phyloP scores from a whole-genome alignment of 2,797 vertebrate genomes.

The Caiman crocodilus region DNA sequence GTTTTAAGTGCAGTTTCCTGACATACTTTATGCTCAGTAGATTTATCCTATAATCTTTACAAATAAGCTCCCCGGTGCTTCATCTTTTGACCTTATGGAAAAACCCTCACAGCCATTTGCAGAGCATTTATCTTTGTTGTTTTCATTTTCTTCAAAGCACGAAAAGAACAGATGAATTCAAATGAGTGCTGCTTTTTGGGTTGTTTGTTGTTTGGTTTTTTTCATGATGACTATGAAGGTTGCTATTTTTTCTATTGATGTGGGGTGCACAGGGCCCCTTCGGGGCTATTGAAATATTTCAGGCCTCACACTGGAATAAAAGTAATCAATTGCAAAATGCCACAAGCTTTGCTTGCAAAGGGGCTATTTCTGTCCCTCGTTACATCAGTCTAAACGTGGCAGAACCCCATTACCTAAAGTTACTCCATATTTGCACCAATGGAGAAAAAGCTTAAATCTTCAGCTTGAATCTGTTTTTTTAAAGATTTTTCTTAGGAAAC shows the following conservation, averaged over 20 bases:
- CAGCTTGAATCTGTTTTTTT: neutral
- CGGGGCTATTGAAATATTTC: neutral
- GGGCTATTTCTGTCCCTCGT: neutral
- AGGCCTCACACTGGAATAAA: slow-evolving; percentile 1
- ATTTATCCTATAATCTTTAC: slow-evolving; percentile 33
- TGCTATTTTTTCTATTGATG: slow-evolving; percentile 8
- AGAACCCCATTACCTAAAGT: neutral
- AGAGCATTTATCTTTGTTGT: slow-evolving; percentile 36
- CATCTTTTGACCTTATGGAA: neutral
- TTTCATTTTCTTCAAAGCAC: slow-evolving; percentile 32
- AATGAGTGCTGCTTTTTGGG: neutral
- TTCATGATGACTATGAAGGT: slow-evolving; percentile 14
- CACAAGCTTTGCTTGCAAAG: neutral
- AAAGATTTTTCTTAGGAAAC: neutral
- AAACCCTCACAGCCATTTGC: neutral
- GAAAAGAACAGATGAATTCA: slow-evolving; percentile 39
- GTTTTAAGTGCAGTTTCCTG: slow-evolving; percentile 37
- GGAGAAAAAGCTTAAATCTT: neutral
- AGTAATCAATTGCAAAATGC: neutral
- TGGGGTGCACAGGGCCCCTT: slow-evolving; percentile 28
- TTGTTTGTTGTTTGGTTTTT: neutral
- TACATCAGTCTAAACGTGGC: neutral
- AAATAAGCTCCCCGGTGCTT: neutral
- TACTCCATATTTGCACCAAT: neutral
- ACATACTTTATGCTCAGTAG: slow-evolving; percentile 50